These are phyloP conservation scores for Apus apus DNA, from an alignment of 2,113 vertebrate species.

Conservation along the genomic window DNA sequence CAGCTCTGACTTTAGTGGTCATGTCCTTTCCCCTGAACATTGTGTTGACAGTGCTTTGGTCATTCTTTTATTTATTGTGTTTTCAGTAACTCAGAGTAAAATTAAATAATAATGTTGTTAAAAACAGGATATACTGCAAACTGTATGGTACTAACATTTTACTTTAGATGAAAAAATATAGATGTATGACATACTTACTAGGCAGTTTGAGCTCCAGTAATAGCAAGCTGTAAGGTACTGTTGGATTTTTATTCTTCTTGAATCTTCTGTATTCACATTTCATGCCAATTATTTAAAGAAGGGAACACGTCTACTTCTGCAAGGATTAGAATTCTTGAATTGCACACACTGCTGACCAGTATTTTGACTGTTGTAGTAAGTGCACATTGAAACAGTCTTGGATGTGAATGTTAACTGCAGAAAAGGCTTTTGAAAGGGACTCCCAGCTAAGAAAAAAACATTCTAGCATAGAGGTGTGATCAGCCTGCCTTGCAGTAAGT, in stretches of 20 bases:
- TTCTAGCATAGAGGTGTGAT: background rate
- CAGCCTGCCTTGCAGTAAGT: rapidly evolving
- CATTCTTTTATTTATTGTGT: background rate
- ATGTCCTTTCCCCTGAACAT: background rate
- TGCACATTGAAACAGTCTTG: background rate
- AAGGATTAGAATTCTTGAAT: background rate
- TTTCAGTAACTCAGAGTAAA: background rate
- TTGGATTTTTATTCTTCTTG: background rate
- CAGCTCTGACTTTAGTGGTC: background rate
- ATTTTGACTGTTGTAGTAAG: background rate
- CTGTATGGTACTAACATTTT: background rate
- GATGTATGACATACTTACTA: background rate
- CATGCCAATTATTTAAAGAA: background rate
- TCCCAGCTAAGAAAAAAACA: background rate
- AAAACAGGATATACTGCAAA: background rate
- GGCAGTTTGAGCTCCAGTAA: background rate
- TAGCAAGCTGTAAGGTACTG: background rate
- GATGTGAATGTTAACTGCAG: background rate
- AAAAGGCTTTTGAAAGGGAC: background rate
- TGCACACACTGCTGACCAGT: background rate
- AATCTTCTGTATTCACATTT: background rate
- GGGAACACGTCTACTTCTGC: background rate
- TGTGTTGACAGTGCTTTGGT: background rate
- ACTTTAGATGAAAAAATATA: background rate
- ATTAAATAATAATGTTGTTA: background rate